Evolutionary conservation across 2,888 invertebrate species (phyloP).

Genomic region (Phyllotreta cruciferae): DNA sequence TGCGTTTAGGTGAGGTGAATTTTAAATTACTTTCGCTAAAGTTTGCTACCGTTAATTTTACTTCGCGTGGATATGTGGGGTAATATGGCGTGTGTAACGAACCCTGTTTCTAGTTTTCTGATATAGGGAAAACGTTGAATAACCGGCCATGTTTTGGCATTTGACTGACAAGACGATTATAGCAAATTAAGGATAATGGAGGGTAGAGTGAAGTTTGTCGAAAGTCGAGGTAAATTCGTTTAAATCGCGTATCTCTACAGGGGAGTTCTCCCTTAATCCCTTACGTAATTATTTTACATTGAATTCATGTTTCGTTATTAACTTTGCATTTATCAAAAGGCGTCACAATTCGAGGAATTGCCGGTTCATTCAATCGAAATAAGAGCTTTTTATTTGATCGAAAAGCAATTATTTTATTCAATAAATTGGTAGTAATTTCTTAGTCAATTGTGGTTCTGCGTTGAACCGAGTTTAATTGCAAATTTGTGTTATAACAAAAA

Average conservation of each 20-base stretch:
- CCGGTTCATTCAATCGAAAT: too few species aligned
- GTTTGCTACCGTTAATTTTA: not conserved
- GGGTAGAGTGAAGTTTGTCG: constrained; percentile 15
- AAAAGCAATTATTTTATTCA: too few species aligned
- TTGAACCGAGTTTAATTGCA: too few species aligned
- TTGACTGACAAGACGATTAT: constrained; percentile 25
- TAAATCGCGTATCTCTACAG: not conserved
- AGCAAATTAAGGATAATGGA: constrained; percentile 7
- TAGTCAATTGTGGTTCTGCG: too few species aligned
- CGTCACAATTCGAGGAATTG: too few species aligned
- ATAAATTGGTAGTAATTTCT: too few species aligned
- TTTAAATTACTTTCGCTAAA: not conserved
- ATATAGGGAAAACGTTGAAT: constrained; percentile 8
- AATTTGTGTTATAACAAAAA: too few species aligned
- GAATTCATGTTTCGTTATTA: constrained; percentile 2
- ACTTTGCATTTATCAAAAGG: not conserved
- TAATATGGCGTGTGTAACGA: constrained; percentile 13
- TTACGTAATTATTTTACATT: constrained; percentile 8
- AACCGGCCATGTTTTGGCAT: constrained; percentile 17
- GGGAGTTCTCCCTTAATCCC: not conserved
- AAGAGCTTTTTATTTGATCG: too few species aligned
- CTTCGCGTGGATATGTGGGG: not conserved
- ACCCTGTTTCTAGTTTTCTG: constrained; percentile 13
- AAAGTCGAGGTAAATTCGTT: constrained; percentile 2
- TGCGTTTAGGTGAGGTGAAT: not conserved